phyloP scores from a whole-genome alignment of 2,888 invertebrate species.

The Ormyrus pomaceus region DNA sequence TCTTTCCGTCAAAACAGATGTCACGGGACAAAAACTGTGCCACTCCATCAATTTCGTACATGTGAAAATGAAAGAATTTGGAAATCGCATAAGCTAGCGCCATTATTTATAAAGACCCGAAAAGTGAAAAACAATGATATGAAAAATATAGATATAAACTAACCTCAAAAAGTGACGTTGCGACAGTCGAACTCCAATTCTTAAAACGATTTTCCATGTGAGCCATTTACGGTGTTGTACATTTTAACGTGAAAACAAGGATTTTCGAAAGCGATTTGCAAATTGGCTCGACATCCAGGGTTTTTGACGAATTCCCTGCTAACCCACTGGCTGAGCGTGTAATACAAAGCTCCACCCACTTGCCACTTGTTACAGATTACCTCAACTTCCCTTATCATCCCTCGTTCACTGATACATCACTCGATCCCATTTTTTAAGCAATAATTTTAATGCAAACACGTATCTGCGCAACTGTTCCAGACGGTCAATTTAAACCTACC shows the following conservation, averaged over 20 bases:
- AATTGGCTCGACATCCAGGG: constrained; percentile 19
- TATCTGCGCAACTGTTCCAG: background rate
- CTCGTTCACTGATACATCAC: constrained; percentile 20
- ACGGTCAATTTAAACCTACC: constrained; percentile 20
- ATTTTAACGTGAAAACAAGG: constrained; percentile 26
- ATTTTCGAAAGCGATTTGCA: constrained; percentile 23
- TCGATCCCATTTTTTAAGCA: background rate
- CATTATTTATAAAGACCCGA: constrained; percentile 32
- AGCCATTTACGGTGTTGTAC: constrained; percentile 51
- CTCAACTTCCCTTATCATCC: constrained; percentile 43
- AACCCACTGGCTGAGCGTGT: constrained; percentile 5
- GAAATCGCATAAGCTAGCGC: background rate
- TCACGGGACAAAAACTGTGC: no score
- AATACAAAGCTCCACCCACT: constrained; percentile 57
- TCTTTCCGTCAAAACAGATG: background rate
- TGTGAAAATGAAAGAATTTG: background rate
- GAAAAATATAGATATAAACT: constrained; percentile 39
- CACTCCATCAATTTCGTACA: no score
- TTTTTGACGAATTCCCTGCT: constrained; percentile 14
- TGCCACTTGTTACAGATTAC: constrained; percentile 52
- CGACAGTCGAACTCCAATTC: constrained; percentile 43
- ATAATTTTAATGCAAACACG: constrained; percentile 6
- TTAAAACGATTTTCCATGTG: constrained; percentile 21
- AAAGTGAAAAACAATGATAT: constrained; percentile 22
- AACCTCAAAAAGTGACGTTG: constrained; percentile 56